phyloP scores from a whole-genome alignment of 2,113 vertebrate species.

The human region DNA sequence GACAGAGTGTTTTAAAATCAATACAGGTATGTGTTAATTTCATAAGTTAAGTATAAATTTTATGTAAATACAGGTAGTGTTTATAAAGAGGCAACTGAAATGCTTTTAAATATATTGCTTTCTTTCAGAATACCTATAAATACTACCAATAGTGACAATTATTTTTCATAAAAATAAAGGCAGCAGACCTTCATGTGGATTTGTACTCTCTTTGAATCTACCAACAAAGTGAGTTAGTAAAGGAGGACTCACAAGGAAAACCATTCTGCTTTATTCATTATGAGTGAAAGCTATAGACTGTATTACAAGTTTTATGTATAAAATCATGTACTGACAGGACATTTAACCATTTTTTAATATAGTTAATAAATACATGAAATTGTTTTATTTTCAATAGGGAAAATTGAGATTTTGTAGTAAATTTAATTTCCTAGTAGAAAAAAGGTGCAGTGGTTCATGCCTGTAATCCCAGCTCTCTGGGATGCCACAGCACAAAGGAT shows the following conservation, averaged over 20 bases:
- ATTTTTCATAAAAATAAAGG: slow-evolving; percentile 23
- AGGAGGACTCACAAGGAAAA: neutral
- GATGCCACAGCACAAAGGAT: no score
- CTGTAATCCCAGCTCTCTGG: no score
- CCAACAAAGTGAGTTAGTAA: neutral
- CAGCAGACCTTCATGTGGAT: neutral
- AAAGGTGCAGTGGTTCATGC: neutral
- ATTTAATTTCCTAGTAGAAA: neutral
- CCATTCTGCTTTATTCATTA: neutral
- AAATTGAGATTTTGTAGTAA: neutral
- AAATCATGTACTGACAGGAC: neutral
- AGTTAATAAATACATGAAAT: neutral
- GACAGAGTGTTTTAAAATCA: slow-evolving; percentile 97
- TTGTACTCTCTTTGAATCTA: neutral
- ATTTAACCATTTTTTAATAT: neutral
- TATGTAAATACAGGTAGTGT: neutral
- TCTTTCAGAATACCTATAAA: neutral
- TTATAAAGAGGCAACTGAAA: neutral
- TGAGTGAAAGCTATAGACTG: neutral
- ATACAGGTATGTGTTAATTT: slow-evolving; percentile 88
- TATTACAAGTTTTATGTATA: neutral
- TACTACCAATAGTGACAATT: neutral
- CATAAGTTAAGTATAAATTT: neutral
- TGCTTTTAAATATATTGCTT: neutral
- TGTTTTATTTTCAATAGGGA: neutral